A percentile compares a stretch with the other conserved stretches of the same genome.
Evolutionary conservation across 2,797 vertebrate genomes (phyloP).

Genomic region (Takifugu ocellatus): DNA sequence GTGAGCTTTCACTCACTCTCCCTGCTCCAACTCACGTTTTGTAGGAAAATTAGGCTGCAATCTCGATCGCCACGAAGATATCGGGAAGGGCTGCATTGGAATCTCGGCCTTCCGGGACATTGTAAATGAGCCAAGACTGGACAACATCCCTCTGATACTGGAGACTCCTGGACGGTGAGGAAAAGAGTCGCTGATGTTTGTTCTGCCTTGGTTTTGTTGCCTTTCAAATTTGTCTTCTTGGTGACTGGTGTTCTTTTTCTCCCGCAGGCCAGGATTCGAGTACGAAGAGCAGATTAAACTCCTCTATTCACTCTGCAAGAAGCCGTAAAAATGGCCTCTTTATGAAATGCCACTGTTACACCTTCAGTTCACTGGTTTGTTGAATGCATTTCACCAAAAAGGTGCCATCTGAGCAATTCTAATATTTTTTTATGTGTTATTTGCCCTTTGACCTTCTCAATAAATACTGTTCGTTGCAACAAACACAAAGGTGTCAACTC

Average conservation of each 20-base stretch:
- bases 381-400: conserved; percentile 1
- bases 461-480: not conserved
- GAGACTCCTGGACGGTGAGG: conserved; percentile 78
- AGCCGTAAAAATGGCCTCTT: conserved; percentile 9
- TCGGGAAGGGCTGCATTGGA: conserved; percentile 78
- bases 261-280: conserved; percentile 71
- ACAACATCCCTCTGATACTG: conserved; percentile 78
- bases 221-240: conserved; percentile 2
- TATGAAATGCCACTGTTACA: no score
- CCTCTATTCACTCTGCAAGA: conserved; percentile 71
- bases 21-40: not conserved
- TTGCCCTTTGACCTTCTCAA: not conserved
- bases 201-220: no score
- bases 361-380: not conserved
- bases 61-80: conserved; percentile 81
- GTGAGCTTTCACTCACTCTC: not conserved
- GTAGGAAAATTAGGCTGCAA: conserved; percentile 77
- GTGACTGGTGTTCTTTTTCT: not conserved
- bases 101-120: conserved; percentile 75
- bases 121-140: conserved; percentile 77
- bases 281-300: conserved; percentile 75
- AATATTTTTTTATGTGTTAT: not conserved
- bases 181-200: no score
- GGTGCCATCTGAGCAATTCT: not conserved
- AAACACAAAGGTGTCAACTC: not conserved